Conservation (phyloP, 2,888 invertebrate genomes). For the Hipparchia sbordonii region DNA sequence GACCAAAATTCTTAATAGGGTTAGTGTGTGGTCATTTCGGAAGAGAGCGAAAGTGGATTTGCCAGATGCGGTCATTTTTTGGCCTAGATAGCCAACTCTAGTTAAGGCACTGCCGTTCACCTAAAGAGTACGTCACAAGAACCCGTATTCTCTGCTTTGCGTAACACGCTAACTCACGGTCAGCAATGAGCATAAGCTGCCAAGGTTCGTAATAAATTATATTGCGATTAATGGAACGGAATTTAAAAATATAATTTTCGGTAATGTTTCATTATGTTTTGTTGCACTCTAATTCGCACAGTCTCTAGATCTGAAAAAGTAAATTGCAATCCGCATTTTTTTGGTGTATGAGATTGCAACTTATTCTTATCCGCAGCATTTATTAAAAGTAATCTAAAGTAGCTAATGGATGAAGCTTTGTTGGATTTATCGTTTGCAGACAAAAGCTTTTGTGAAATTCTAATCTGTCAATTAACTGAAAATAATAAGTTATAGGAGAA, state of each 20-base stretch:
- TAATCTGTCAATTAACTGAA: conserved; percentile 29
- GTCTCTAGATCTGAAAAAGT: neutral
- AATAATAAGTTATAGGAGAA: conserved; percentile 28
- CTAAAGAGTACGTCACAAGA: conserved; percentile 37
- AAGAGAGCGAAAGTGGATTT: conserved; percentile 69
- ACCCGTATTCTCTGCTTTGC: conserved; percentile 39
- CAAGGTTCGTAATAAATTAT: conserved; percentile 31
- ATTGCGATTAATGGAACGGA: conserved; percentile 18
- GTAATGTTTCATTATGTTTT: neutral
- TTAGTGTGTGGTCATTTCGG: conserved; percentile 50
- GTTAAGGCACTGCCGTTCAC: conserved; percentile 43
- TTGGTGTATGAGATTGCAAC: too few species aligned
- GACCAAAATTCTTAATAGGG: conserved; percentile 43
- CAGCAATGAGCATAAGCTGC: conserved; percentile 26
- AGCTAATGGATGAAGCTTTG: too few species aligned
- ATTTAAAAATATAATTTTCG: neutral
- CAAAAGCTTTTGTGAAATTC: conserved; percentile 5
- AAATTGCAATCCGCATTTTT: too few species aligned
- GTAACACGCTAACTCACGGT: conserved; percentile 37
- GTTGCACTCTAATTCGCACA: conserved; percentile 1
- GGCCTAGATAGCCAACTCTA: conserved; percentile 44
- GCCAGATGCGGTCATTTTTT: conserved; percentile 52
- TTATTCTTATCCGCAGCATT: too few species aligned
- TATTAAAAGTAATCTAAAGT: too few species aligned
- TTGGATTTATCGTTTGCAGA: neutral